Evolutionary conservation across 2,888 invertebrate genomes (phyloP).

Genomic region (Blastobasis adustella): DNA sequence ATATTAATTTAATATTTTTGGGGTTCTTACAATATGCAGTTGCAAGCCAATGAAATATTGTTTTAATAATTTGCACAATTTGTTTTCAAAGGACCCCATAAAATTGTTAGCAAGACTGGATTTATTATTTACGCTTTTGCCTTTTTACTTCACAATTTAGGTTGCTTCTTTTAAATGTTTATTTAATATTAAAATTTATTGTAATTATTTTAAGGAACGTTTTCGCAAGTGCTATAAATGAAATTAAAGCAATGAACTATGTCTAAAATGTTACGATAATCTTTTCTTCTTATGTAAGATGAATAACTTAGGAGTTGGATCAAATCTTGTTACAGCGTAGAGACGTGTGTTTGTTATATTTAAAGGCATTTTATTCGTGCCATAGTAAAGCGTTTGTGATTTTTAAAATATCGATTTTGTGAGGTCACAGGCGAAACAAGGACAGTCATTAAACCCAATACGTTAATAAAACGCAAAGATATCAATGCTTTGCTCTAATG

Average conservation of each 20-base stretch:
- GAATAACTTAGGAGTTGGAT: not conserved
- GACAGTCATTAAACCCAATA: too few relatives aligned
- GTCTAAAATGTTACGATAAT: constrained; percentile 14
- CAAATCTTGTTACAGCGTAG: constrained; percentile 1
- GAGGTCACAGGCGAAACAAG: too few relatives aligned
- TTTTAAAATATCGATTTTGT: not conserved
- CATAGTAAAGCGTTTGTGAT: not conserved
- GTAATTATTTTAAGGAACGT: not conserved
- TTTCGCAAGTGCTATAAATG: constrained; percentile 32
- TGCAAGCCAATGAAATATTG: too few relatives aligned
- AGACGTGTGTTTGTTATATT: not conserved
- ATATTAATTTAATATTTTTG: not conserved
- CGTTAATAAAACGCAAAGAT: too few relatives aligned
- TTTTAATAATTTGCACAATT: too few relatives aligned
- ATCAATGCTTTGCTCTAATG: too few relatives aligned
- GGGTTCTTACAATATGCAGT: too few relatives aligned
- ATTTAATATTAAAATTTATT: constrained; percentile 14
- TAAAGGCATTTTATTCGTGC: constrained; percentile 2
- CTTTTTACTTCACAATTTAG: not conserved
- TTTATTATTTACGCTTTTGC: constrained; percentile 17
- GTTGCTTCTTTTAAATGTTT: constrained; percentile 1
- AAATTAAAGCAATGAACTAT: constrained; percentile 50
- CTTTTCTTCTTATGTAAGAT: constrained; percentile 15
- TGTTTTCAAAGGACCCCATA: constrained; percentile 19
- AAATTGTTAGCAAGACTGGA: constrained; percentile 33